Base-by-base conservation (phyloP, 1,140 invertebrate species). In the Drosophila nigrodunni region DNA sequence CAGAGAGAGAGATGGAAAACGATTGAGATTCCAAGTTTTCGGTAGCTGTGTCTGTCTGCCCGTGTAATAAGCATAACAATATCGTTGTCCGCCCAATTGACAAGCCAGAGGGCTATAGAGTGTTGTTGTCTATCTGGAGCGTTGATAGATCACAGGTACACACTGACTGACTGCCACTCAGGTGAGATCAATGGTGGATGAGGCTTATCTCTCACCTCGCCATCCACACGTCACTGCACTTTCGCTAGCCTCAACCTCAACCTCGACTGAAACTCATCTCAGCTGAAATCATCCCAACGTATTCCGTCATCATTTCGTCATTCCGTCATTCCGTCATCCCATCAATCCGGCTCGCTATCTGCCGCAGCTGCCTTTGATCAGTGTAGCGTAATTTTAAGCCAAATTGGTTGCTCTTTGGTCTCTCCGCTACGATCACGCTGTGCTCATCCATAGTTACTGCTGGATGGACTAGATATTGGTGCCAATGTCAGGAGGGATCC, bases 11-110 rank as follows among this genome's bases (percentile, higher is more conserved):
- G 8, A 8, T 9, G 35, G 44, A 30, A 15, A 9, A 6, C 34
- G 57, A 49, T 5, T 7, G 41, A 43, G 11, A 43, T 10, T 67
- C 50, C 64, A 55, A 61, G 18, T 7, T 41, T 83, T 88, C 90
- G 81, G 90, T 91, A 91, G 90, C 90, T 82, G 55, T 65, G 25
- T 30, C 0, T 30, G 6, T 30, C 6, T 47, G 50, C 50, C 76
- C 69, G 86, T 90, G 82, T 91, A 91, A 91, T 90, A 88, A 88
- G 86, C 90, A 90, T 91, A 91, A 91, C 89, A 91, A 91, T 91
- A 87, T 86, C 80, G 85, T 83, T 89, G 85, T 89, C 85, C 86
- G 85, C 85, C 85, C 85, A 89, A 89, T 89, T 89, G 85, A 89
- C 85, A 89, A 79, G 85, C 54, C 78, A 74, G n/a, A 64, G 43